These are phyloP conservation scores for Scomber scombrus DNA, from an alignment of 2,113 vertebrate genomes.

Conservation along the genomic window DNA sequence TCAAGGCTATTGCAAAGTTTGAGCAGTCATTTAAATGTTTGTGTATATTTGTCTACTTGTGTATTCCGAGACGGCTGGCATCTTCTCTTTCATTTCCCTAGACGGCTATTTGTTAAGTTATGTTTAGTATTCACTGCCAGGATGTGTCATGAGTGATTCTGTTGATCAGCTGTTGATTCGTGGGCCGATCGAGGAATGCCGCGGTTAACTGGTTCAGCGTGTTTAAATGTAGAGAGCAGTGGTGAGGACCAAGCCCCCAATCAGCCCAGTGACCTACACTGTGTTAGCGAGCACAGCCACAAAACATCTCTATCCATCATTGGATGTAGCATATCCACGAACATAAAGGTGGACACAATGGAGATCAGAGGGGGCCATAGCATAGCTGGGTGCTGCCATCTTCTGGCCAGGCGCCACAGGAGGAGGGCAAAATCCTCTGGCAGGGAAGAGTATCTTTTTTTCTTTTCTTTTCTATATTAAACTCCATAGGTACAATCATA, in stretches of 20 bases:
- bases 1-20: conserved; percentile 80
- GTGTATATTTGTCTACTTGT: conserved; percentile 68
- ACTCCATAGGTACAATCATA: background rate
- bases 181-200: conserved; percentile 58
- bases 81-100: conserved; percentile 73
- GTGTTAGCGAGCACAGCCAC: conserved; percentile 52
- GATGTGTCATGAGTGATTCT: conserved; percentile 76
- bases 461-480: background rate
- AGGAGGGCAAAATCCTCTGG: background rate
- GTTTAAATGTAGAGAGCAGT: conserved; percentile 54
- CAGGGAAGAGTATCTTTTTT: background rate
- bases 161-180: conserved; percentile 74
- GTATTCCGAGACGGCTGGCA: conserved; percentile 64
- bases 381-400: conserved; percentile 85
- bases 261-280: conserved; percentile 70
- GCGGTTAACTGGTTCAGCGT: conserved; percentile 68
- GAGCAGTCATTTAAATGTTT: conserved; percentile 73
- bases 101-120: conserved; percentile 75
- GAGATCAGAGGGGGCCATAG: conserved; percentile 60
- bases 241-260: conserved; percentile 48
- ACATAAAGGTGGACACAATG: conserved; percentile 35
- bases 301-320: conserved; percentile 76
- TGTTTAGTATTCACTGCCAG: conserved; percentile 75
- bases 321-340: conserved; percentile 47
- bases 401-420: conserved; percentile 73